phyloP scores from a whole-genome alignment of 2,888 invertebrate species.

The Apodemia zela region DNA sequence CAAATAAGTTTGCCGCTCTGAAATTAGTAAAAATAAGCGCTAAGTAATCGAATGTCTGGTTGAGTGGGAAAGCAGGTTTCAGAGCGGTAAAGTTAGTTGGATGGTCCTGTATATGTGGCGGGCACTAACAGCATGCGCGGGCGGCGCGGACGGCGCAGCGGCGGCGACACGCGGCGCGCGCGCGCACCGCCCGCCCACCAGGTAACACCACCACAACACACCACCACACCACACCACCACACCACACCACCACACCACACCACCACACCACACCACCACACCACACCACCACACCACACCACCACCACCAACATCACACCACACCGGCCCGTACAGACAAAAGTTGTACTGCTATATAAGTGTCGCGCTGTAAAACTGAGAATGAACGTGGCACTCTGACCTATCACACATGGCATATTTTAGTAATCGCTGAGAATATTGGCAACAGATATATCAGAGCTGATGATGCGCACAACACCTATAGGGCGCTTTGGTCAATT shows the following conservation, averaged over 20 bases:
- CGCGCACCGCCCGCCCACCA: conserved; percentile 48
- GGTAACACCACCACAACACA: conserved; percentile 38
- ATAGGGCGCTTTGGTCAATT: too few relatives aligned
- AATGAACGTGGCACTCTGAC: too few relatives aligned
- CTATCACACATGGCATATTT: too few relatives aligned
- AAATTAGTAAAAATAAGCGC: not conserved
- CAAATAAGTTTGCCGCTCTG: conserved; percentile 1
- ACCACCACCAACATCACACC: not conserved
- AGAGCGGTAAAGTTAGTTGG: not conserved
- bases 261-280: not conserved
- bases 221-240: not conserved
- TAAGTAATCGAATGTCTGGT: not conserved
- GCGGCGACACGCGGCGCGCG: conserved; percentile 69
- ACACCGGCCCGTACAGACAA: too few relatives aligned
- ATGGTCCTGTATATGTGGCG: conserved; percentile 32
- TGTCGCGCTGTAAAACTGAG: too few relatives aligned
- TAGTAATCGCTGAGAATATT: too few relatives aligned
- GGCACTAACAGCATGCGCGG: conserved; percentile 84
- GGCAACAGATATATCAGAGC: too few relatives aligned
- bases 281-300: not conserved
- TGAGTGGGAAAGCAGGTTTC: not conserved
- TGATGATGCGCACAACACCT: too few relatives aligned
- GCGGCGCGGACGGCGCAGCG: conserved; percentile 72
- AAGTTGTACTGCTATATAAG: too few relatives aligned
- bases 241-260: not conserved